These are phyloP conservation scores for Rachycentron canadum DNA, from an alignment of 2,797 vertebrate species.

Conservation along the genomic window DNA sequence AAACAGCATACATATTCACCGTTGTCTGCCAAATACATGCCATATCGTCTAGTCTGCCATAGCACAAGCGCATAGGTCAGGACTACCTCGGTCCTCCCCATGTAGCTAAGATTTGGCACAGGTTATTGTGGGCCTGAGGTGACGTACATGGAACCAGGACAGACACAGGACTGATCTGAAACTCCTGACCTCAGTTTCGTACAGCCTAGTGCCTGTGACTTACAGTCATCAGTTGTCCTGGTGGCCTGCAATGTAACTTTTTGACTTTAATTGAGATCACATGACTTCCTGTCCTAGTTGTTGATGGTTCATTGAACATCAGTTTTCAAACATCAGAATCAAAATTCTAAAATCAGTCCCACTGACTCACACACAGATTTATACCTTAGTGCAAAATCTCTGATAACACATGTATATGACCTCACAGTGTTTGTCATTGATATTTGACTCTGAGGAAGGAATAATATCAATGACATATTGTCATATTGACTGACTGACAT, in stretches of 20 bases:
- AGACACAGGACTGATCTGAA: not conserved
- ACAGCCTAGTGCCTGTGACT: not conserved
- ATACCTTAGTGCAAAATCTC: not conserved
- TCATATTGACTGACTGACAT: too few relatives aligned
- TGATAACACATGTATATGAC: not conserved
- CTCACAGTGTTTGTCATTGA: not conserved
- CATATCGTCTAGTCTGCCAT: not conserved
- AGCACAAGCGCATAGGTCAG: not conserved
- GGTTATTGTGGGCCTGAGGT: conserved; percentile 3
- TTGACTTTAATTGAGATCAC: too few relatives aligned
- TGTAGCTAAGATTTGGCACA: conserved; percentile 30
- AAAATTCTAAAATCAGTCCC: not conserved
- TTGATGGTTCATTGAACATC: not conserved
- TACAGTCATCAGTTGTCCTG: not conserved
- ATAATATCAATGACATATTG: too few relatives aligned
- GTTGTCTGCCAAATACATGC: not conserved
- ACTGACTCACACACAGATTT: not conserved
- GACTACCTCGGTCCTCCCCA: not conserved
- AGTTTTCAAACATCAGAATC: not conserved
- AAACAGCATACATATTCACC: conserved; percentile 1
- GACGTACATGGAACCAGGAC: conserved; percentile 15
- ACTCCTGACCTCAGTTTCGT: not conserved
- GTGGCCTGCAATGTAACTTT: too few relatives aligned
- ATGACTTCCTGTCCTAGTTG: not conserved
- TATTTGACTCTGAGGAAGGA: too few relatives aligned